Conservation (phyloP, 2,113 vertebrate genomes). For the Alaudala cheleensis region DNA sequence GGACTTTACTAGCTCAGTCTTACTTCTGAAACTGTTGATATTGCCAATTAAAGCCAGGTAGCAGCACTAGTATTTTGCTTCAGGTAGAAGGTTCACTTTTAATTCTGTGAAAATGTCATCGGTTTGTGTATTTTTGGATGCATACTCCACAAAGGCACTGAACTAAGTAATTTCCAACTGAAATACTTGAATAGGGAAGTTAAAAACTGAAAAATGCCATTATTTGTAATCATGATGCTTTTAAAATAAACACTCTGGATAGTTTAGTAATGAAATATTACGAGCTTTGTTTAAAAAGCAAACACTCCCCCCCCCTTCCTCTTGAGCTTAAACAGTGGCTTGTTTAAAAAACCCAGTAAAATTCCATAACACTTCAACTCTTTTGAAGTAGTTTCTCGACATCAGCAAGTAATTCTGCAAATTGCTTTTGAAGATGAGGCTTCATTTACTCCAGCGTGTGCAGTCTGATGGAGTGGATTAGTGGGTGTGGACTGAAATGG, state of each 20-base stretch:
- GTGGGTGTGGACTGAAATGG: conserved; percentile 38
- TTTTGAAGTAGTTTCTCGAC: conserved; percentile 67
- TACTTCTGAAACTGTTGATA: not conserved
- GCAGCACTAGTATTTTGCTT: not conserved
- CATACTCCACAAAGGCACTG: not conserved
- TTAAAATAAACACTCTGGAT: conserved; percentile 39
- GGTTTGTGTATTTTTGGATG: not conserved
- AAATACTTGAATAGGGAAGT: not conserved
- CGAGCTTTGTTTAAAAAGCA: conserved; percentile 61
- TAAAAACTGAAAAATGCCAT: conserved; percentile 29
- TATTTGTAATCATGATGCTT: conserved; percentile 37
- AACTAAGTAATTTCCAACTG: not conserved
- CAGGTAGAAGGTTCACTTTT: not conserved
- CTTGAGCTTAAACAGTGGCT: conserved; percentile 52
- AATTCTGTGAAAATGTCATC: not conserved
- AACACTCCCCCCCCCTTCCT: conserved; percentile 17
- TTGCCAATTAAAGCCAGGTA: not conserved
- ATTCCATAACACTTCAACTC: conserved; percentile 58
- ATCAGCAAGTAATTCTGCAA: conserved; percentile 65
- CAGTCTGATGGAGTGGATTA: conserved; percentile 50
- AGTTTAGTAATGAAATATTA: conserved; percentile 46
- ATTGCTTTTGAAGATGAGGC: conserved; percentile 65
- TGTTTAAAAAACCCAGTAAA: conserved; percentile 57
- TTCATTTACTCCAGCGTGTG: conserved; percentile 55
- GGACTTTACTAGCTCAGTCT: not conserved